Base-by-base conservation (phyloP, 1,140 invertebrate species). In the Augochlora pura region DNA sequence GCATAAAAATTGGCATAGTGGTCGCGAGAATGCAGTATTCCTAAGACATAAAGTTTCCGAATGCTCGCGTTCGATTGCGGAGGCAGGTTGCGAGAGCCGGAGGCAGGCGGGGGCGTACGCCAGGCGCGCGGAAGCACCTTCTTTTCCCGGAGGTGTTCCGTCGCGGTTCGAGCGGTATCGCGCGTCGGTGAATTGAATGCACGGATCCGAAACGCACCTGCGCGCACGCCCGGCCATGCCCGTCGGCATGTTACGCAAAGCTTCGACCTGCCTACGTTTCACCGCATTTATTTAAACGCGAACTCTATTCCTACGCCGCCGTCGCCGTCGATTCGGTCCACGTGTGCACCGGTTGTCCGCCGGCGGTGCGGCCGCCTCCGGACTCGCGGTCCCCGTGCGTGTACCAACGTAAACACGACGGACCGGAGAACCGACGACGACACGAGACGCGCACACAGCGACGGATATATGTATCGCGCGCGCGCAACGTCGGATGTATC, bases 281-380 rank as follows among this genome's bases (percentile, higher is more conserved):
- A 73, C 80, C 70, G 82, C 81, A 80, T 89, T 83, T 86, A 89
- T 89, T 89, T 89, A 88, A 86, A 83, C 88, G 82, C 81, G 83
- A 86, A 82, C 65, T 74, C 38, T 79, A 79, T 83, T 57, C 57
- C 10, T 49, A 38, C 54, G 66, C 72, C 57, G 62, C 54, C n/a
- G n/a, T n/a, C n/a, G n/a, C n/a, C n/a, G 65, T 77, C 57, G 62
- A 83, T 80, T 72, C 52, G 60, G 54, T 68, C 71, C 83, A 84
- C 81, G 77, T 82, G 81, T 8, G 9, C 70, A n/a, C n/a, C n/a
- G n/a, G n/a, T n/a, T n/a, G n/a, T n/a, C 72, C 57, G 62, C 54
- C 74, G 62, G 60, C 25, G 66, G 65, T 42, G 27, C 7, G 21
- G 54, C 12, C 49, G 54, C 54, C 54, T n/a, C n/a, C 54, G 8